Conservation (phyloP, 2,888 invertebrate genomes). For the Epiperipatus broadwayi region DNA sequence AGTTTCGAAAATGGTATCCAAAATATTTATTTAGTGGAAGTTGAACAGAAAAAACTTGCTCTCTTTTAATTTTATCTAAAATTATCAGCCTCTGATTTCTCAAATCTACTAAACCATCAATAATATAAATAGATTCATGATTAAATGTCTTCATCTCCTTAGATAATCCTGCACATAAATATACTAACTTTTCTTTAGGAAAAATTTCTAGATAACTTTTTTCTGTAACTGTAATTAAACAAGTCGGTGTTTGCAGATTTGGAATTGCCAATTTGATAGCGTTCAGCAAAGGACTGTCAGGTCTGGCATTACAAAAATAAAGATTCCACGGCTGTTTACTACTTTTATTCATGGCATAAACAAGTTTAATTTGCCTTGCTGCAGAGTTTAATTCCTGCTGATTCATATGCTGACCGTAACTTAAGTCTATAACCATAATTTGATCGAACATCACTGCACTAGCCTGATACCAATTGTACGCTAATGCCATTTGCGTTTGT, state of each 20-base stretch:
- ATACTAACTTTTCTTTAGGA: conserved; percentile 57
- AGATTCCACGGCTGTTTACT: conserved; percentile 59
- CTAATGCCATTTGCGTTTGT: too few species aligned
- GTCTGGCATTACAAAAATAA: conserved; percentile 49
- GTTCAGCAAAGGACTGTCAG: too few species aligned
- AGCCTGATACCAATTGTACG: too few species aligned
- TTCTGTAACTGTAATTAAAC: conserved; percentile 48
- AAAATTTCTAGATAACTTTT: conserved; percentile 59
- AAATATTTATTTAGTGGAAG: too few species aligned
- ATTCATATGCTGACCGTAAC: conserved; percentile 57
- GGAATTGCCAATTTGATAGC: too few species aligned
- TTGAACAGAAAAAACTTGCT: too few species aligned
- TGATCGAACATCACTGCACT: conserved; percentile 42
- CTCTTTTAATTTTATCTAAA: too few species aligned
- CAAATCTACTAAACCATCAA: conserved; percentile 36
- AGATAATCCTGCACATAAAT: conserved; percentile 64
- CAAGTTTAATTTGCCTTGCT: conserved; percentile 51
- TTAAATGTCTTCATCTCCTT: conserved; percentile 46
- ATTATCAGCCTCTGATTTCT: too few species aligned
- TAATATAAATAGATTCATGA: conserved; percentile 58
- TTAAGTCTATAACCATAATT: conserved; percentile 59
- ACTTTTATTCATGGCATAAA: conserved; percentile 50
- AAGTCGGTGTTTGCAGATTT: conserved; percentile 44
- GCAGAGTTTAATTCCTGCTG: conserved; percentile 46
- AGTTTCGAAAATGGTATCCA: too few species aligned